These are phyloP conservation scores for Romanogobio albipinnatus DNA, from an alignment of 2,113 vertebrate genomes.

Conservation along the genomic window DNA sequence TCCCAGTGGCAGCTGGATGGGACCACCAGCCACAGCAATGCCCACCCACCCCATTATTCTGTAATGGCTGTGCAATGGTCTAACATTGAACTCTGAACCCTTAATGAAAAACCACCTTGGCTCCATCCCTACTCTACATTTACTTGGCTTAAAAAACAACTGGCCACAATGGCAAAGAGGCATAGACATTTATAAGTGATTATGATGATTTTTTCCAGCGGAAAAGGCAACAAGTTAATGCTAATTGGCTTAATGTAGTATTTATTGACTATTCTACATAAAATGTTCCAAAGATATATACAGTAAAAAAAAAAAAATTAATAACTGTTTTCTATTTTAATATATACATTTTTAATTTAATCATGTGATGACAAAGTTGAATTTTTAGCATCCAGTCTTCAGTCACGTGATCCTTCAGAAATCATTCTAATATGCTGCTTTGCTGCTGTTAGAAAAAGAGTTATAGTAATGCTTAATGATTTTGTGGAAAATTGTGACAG, in stretches of 20 bases:
- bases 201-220: background rate
- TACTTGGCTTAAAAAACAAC: slow-evolving; percentile 18
- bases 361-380: no score
- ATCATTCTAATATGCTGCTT: no score
- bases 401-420: no score
- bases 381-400: no score
- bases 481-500: no score
- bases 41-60: slow-evolving; percentile 66
- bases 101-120: slow-evolving; percentile 53
- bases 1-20: slow-evolving; percentile 78
- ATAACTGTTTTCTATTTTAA: no score
- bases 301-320: no score
- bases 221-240: background rate
- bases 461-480: no score
- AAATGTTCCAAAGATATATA: no score
- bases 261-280: background rate
- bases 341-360: no score
- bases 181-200: background rate
- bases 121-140: slow-evolving; percentile 16
- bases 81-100: slow-evolving; percentile 78
- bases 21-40: slow-evolving; percentile 64
- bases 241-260: background rate
- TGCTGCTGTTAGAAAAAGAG: no score
- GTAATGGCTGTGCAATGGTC: slow-evolving; percentile 63
- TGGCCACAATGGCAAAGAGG: background rate